phyloP scores from a whole-genome alignment of 2,888 invertebrate species.

The Tetragonula carbonaria region DNA sequence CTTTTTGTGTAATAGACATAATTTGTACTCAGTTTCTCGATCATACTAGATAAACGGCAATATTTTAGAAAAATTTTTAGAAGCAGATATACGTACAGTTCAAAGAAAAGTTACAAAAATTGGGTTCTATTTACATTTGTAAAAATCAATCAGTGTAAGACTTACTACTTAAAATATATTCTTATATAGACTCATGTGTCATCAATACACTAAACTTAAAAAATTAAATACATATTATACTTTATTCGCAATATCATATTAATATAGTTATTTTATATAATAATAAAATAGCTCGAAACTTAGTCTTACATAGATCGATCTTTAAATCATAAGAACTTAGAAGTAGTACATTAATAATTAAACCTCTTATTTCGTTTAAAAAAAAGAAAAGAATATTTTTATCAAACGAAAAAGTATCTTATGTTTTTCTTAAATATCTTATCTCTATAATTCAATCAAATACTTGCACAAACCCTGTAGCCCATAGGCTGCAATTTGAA shows the following conservation, averaged over 20 bases:
- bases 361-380: constrained; percentile 12
- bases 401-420: constrained; percentile 36
- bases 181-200: neutral
- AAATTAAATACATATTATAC: constrained; percentile 11
- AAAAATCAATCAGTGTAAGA: constrained; percentile 61
- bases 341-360: constrained; percentile 25
- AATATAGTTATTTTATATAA: constrained; percentile 5
- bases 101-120: constrained; percentile 37
- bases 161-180: constrained; percentile 9
- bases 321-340: constrained; percentile 26
- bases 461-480: constrained; percentile 77
- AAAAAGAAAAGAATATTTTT: neutral
- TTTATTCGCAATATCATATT: constrained; percentile 14
- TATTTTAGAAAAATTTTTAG: constrained; percentile 51
- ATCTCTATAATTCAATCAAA: constrained; percentile 50
- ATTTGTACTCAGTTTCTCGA: constrained; percentile 70
- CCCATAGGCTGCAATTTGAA: constrained; percentile 61
- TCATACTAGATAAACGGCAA: constrained; percentile 53
- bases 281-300: constrained; percentile 35
- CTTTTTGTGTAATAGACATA: constrained; percentile 64
- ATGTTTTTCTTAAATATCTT: constrained; percentile 44
- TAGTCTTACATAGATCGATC: constrained; percentile 51
- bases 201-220: constrained; percentile 17
- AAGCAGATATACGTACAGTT: constrained; percentile 47
- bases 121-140: constrained; percentile 58